Evolutionary conservation across 2,888 invertebrate genomes (phyloP).

Genomic region (Alloplasta piceator): DNA sequence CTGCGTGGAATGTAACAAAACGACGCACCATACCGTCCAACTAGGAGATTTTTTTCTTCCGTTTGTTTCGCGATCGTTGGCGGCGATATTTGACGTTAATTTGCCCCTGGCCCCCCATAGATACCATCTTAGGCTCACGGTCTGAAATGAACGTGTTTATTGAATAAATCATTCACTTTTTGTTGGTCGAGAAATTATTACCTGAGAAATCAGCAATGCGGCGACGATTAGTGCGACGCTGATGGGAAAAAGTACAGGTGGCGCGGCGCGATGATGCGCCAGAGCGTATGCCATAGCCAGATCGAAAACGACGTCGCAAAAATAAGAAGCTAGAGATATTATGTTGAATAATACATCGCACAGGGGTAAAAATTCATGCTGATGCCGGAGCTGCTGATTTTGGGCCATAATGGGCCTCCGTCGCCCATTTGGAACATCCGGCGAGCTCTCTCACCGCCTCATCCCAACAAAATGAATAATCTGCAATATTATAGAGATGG

Average conservation of each 20-base stretch:
- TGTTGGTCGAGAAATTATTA: constrained; percentile 70
- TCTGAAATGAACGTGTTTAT: constrained; percentile 79
- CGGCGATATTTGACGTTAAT: constrained; percentile 70
- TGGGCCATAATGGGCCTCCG: constrained; percentile 83
- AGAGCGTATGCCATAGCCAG: constrained; percentile 93
- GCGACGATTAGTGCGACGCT: constrained; percentile 89
- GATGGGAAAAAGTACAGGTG: constrained; percentile 78
- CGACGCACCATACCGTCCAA: constrained; percentile 83
- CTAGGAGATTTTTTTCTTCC: constrained; percentile 71
- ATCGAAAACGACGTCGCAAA: constrained; percentile 96
- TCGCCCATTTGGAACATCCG: constrained; percentile 81
- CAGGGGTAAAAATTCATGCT: constrained; percentile 92
- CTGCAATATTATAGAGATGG: constrained; percentile 16
- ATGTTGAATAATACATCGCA: constrained; percentile 97
- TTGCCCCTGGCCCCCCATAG: constrained; percentile 83
- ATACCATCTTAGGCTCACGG: constrained; percentile 91
- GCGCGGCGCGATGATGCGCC: constrained; percentile 84
- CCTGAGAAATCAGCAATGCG: constrained; percentile 91
- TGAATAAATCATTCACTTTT: neutral
- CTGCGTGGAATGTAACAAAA: constrained; percentile 88
- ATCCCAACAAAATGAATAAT: constrained; percentile 46
- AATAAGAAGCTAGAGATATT: constrained; percentile 94
- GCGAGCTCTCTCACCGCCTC: constrained; percentile 67
- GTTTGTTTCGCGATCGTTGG: constrained; percentile 68
- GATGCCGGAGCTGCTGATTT: constrained; percentile 77